Percentiles rank a stretch among this genome's conserved stretches.
These are phyloP conservation scores for Pomacea canaliculata DNA, from an alignment of 2,888 invertebrate species.

Conservation along the genomic window DNA sequence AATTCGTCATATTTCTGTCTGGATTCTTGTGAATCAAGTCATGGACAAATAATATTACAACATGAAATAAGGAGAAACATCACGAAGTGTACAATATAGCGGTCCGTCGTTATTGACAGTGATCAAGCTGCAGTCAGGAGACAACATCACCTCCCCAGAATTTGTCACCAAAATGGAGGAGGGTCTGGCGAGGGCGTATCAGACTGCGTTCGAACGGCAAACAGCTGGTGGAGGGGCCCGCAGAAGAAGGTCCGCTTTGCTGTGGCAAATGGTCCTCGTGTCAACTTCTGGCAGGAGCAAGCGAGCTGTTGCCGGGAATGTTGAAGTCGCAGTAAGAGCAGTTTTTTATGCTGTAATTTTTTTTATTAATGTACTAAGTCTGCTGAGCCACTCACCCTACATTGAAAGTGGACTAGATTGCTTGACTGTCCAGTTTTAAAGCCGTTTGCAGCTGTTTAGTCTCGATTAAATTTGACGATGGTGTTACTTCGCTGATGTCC, in stretches of 20 bases:
- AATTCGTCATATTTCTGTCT: no score
- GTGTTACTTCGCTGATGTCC: no score
- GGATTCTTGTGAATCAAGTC: no score
- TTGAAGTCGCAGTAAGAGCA: slow-evolving; percentile 11
- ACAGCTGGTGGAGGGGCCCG: slow-evolving; percentile 35
- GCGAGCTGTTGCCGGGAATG: slow-evolving; percentile 9
- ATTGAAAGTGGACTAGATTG: no score
- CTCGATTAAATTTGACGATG: no score
- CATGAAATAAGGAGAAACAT: no score
- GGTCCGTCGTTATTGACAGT: not conserved
- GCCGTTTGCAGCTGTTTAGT: no score
- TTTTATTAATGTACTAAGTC: not conserved
- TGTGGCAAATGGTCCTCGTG: not conserved
- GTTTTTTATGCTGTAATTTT: not conserved
- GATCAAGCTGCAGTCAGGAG: slow-evolving; percentile 2
- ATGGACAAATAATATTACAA: no score
- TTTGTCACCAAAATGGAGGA: slow-evolving; percentile 41
- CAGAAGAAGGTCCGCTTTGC: slow-evolving; percentile 39
- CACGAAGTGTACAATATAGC: no score
- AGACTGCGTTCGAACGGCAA: slow-evolving; percentile 41
- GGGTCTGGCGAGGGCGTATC: slow-evolving; percentile 40
- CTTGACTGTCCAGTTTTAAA: not conserved
- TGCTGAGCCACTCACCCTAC: not conserved
- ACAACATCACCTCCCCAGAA: slow-evolving; percentile 31
- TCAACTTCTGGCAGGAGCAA: not conserved